phyloP scores from a whole-genome alignment of 1,140 invertebrate genomes.

The Lethrus apterus region DNA sequence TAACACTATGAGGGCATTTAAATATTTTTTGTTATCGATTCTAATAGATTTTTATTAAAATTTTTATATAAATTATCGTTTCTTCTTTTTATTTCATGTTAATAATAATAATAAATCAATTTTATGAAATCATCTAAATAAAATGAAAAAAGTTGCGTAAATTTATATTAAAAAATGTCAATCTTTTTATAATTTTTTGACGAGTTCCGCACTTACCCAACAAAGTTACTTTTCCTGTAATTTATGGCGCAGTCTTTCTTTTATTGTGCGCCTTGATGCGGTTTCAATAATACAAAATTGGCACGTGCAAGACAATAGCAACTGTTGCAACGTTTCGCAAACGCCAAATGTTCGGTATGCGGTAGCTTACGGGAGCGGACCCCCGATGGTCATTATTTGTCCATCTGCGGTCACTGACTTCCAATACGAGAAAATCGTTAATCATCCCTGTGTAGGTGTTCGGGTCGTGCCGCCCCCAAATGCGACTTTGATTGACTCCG shows the following conservation, averaged over 20 bases:
- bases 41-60: constrained; percentile 16
- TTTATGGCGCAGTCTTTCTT: too few relatives aligned
- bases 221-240: too few relatives aligned
- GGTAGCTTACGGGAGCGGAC: constrained; percentile 18
- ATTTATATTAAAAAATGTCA: too few relatives aligned
- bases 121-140: too few relatives aligned
- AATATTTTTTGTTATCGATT: constrained; percentile 3
- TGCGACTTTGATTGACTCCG: constrained; percentile 21
- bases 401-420: constrained; percentile 22
- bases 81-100: too few relatives aligned
- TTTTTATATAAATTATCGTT: constrained; percentile 12
- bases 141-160: too few relatives aligned
- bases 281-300: too few relatives aligned
- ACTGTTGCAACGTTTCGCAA: not conserved
- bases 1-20: constrained; percentile 12
- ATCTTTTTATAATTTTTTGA: too few relatives aligned
- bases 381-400: constrained; percentile 18
- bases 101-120: too few relatives aligned
- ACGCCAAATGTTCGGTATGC: constrained; percentile 11
- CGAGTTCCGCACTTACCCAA: too few relatives aligned
- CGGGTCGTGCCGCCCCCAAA: constrained; percentile 15
- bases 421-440: constrained; percentile 16
- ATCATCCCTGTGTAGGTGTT: constrained; percentile 19
- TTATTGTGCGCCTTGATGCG: too few relatives aligned
- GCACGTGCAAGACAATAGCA: constrained; percentile 14